phyloP scores from a whole-genome alignment of 1,140 invertebrate species.

The Diabrotica undecimpunctata region DNA sequence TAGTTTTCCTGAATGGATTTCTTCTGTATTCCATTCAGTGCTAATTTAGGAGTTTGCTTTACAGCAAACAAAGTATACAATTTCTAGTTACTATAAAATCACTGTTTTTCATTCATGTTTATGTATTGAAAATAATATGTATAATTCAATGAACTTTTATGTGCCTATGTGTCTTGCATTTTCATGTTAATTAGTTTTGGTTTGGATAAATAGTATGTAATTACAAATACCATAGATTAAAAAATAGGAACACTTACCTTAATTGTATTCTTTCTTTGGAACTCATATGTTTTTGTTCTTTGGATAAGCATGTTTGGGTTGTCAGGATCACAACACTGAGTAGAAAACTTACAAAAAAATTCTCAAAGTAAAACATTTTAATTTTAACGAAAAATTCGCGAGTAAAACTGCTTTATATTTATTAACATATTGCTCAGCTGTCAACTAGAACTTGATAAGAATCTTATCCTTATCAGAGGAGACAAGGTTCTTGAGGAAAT shows the following conservation, averaged over 20 bases:
- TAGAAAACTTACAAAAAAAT: constrained; percentile 21
- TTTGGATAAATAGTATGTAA: no score
- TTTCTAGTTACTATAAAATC: no score
- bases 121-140: no score
- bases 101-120: no score
- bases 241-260: constrained; percentile 22
- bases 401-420: constrained; percentile 25
- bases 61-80: no score
- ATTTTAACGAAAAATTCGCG: constrained; percentile 26
- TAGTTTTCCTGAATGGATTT: no score
- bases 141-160: no score
- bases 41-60: no score
- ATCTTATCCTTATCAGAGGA: constrained; percentile 24
- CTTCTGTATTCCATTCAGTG: no score
- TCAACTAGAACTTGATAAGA: constrained; percentile 28
- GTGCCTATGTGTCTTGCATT: no score
- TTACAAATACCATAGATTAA: no score
- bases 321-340: constrained; percentile 16
- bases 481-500: not conserved
- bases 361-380: constrained; percentile 26
- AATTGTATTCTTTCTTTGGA: constrained; percentile 28
- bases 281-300: constrained; percentile 29
- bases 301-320: constrained; percentile 23
- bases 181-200: no score
- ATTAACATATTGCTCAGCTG: constrained; percentile 35